Percentiles rank a stretch among this genome's conserved stretches.
Evolutionary conservation across 2,888 invertebrate genomes (phyloP).

Genomic region (Metacarcinus magister): DNA sequence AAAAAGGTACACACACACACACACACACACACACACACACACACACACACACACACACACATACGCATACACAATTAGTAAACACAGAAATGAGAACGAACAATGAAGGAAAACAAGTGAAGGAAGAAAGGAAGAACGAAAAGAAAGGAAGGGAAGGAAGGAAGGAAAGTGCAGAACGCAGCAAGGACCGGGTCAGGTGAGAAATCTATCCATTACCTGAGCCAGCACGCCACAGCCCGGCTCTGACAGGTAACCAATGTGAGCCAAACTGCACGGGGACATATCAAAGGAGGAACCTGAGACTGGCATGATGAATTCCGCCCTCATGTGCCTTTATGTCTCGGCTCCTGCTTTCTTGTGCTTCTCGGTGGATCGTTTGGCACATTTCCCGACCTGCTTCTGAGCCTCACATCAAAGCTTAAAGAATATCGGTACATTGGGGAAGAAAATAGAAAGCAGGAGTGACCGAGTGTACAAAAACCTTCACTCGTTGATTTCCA

Average conservation of each 20-base stretch:
- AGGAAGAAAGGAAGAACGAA: background rate
- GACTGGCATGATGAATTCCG: background rate
- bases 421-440: background rate
- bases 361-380: conserved; percentile 7
- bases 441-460: background rate
- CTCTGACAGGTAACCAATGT: conserved; percentile 18
- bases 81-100: background rate
- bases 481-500: background rate
- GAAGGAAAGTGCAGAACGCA: background rate
- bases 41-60: too few species aligned
- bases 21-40: too few species aligned
- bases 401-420: background rate
- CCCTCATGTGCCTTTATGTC: conserved; percentile 13
- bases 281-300: conserved; percentile 4
- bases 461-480: background rate
- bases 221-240: conserved; percentile 54
- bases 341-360: background rate
- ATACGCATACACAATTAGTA: too few species aligned
- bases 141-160: background rate
- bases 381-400: background rate
- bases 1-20: too few species aligned
- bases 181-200: conserved; percentile 64
- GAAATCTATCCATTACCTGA: conserved; percentile 70
- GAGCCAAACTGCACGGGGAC: conserved; percentile 52
- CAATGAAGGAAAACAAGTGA: background rate